Evolutionary conservation across 1,140 invertebrate species (phyloP).

Genomic region (Drosophila elegans): DNA sequence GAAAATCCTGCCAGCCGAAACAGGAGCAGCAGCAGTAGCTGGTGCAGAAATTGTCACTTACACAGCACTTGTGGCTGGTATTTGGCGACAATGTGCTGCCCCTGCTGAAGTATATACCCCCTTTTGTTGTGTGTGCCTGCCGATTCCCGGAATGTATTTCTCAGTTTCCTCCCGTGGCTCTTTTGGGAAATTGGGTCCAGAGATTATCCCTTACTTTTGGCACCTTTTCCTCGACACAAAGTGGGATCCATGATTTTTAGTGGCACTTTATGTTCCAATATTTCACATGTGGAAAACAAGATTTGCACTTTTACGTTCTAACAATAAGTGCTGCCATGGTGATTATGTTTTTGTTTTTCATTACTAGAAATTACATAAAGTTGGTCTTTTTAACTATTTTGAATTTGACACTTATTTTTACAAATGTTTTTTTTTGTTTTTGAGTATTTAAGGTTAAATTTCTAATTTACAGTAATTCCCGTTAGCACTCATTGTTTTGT

Average conservation of each 20-base stretch:
- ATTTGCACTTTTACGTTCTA: neutral
- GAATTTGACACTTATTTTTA: too few species aligned
- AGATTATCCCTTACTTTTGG: slow-evolving; percentile 37
- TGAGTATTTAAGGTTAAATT: too few species aligned
- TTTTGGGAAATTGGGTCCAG: slow-evolving; percentile 40
- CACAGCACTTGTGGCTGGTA: slow-evolving; percentile 60
- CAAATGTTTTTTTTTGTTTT: too few species aligned
- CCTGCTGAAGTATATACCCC: slow-evolving; percentile 29
- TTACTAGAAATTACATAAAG: neutral
- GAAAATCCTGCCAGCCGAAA: neutral
- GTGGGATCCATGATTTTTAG: slow-evolving; percentile 7
- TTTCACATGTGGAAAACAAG: slow-evolving; percentile 15
- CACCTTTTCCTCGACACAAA: neutral
- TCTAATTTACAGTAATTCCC: too few species aligned
- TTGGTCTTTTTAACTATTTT: neutral
- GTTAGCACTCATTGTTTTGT: too few species aligned
- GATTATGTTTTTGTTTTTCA: neutral
- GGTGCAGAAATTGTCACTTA: slow-evolving; percentile 35
- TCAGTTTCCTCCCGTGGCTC: slow-evolving; percentile 25
- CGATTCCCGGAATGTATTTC: slow-evolving; percentile 27
- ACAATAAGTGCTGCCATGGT: neutral
- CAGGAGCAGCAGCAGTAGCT: neutral
- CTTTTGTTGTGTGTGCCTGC: slow-evolving; percentile 15
- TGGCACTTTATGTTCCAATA: slow-evolving; percentile 18
- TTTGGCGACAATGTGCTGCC: slow-evolving; percentile 60